Percentiles rank a stretch among this genome's conserved stretches.
Evolutionary conservation across 2,113 vertebrate genomes (phyloP).

Genomic region (Pygathrix nemaeus): DNA sequence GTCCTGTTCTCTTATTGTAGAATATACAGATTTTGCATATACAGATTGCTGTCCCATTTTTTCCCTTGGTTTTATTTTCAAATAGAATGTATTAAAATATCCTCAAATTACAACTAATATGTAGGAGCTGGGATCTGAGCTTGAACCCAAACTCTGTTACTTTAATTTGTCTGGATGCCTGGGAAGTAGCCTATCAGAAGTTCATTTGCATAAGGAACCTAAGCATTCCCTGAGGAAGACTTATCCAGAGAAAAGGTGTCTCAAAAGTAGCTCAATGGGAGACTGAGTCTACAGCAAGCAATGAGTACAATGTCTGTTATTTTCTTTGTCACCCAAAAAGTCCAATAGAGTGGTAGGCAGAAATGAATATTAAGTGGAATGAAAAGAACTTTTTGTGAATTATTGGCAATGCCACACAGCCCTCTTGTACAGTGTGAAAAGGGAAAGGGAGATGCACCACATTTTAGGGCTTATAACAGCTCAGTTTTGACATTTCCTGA

Average conservation of each 20-base stretch:
- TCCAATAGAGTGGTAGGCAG: not conserved
- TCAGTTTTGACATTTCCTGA: not conserved
- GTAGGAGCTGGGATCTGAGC: not conserved
- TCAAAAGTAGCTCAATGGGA: not conserved
- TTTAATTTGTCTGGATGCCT: not conserved
- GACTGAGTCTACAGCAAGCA: not conserved
- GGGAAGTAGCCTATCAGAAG: not conserved
- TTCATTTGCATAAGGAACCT: not conserved
- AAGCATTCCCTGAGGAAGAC: not conserved
- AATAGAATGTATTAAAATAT: not conserved
- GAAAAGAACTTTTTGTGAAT: not conserved
- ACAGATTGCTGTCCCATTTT: not conserved
- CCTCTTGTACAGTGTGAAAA: not conserved
- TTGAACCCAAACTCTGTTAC: not conserved
- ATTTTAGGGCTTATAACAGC: not conserved
- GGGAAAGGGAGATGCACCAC: not conserved
- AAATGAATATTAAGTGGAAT: not conserved
- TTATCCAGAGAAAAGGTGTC: not conserved
- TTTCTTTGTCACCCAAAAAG: not conserved
- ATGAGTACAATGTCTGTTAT: not conserved
- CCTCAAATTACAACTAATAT: not conserved
- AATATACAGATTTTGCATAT: not conserved
- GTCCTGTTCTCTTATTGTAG: not conserved
- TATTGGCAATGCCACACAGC: not conserved
- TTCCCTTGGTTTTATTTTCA: not conserved